Evolutionary conservation across 1,140 invertebrate genomes (phyloP).

Genomic region (Aphelenchoides besseyi): DNA sequence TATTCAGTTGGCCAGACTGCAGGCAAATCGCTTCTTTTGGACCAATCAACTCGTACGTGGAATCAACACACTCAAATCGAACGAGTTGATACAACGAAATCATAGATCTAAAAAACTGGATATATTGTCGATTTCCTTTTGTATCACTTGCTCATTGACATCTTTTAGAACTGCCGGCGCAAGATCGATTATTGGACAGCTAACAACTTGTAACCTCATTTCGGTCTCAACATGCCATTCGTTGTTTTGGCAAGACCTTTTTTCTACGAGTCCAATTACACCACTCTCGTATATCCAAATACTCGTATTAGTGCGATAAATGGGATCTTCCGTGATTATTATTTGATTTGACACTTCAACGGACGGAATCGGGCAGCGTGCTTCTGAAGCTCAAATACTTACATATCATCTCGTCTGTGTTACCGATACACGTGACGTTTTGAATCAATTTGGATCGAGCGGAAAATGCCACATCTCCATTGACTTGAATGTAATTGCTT

Average conservation of each 20-base stretch:
- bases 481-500: background rate
- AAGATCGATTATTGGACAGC: no score
- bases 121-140: no score
- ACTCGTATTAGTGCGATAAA: background rate
- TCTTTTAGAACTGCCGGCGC: background rate
- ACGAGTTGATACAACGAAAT: background rate
- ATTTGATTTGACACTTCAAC: background rate
- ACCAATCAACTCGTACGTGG: background rate
- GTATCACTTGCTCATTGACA: no score
- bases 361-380: background rate
- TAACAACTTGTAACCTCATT: no score
- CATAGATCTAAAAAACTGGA: no score
- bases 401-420: background rate
- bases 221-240: no score
- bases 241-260: background rate
- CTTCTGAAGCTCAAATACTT: background rate
- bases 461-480: background rate
- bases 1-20: background rate
- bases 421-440: background rate
- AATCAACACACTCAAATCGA: background rate
- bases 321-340: conserved; percentile 3
- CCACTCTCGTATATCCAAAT: background rate
- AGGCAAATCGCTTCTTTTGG: conserved; percentile 1
- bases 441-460: background rate
- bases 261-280: background rate